Evolutionary conservation across 2,888 invertebrate species (phyloP), one percentile per base, ranked within the genome.

Genomic region (Drosophila macrospina): DNA sequence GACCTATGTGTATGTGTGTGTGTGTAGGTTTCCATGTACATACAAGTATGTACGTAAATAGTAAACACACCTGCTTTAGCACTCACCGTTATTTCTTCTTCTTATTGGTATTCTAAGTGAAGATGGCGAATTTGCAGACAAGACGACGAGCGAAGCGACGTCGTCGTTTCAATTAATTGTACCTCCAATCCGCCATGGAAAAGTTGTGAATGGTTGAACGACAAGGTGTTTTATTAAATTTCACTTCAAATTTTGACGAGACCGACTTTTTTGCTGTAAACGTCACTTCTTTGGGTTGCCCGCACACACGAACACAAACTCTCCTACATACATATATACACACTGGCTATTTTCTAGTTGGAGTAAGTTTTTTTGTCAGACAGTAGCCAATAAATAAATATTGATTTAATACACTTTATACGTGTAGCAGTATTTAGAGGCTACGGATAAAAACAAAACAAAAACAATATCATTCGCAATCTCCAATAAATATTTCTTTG

Each of bases 201-300:
- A 57, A 44, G 39, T 48, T 60, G 37, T 26, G 10, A 36, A n/a
- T 47, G 50, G n/a, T 51, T 63, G 26, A 39, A 56, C 39, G 28
- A 69, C 47, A 54, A 54, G 41, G 55, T 55, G 20, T 55, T 57
- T 76, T 59, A 20, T 37, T 36, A 30, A 76, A 70, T 74, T 65
- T 74, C 77, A 77, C 74, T 71, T 71, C 16, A 62, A 85, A 80
- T 74, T 80, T 81, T 52, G 67, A 78, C 57, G 64, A 84, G 56
- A 80, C 84, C 67, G 61, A 77, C 61, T 74, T 71, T 82, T 73
- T 62, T 65, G 63, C 64, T 82, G 86, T 76, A 86, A 81, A 81
- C 86, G 86, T 86, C 86, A 80, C 83, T 77, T 79, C 52, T 79
- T 74, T 41, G 51, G 70, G 39, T 61, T 75, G 51, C 44, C 63